A percentile compares a stretch with the other conserved stretches of the same genome.
These are phyloP conservation scores for Oryzias curvinotus DNA, from an alignment of 2,113 vertebrate genomes.

Conservation along the genomic window DNA sequence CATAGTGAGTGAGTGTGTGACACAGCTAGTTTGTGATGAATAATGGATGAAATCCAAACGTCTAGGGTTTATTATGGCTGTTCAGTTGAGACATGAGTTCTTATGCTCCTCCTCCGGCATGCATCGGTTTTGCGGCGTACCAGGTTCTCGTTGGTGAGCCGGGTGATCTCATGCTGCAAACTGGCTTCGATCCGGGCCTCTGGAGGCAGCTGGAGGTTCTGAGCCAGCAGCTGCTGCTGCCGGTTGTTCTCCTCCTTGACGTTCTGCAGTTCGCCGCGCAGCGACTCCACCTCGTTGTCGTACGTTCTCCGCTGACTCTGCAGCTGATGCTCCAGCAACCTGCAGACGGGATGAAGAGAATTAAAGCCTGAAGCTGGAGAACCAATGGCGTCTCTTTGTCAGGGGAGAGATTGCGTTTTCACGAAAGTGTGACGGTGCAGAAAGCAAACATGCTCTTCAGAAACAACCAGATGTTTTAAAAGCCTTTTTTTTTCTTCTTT, in stretches of 20 bases:
- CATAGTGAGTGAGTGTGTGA: slow-evolving; percentile 34
- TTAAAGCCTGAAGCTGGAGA: background rate
- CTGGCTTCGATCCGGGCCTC: slow-evolving; percentile 97
- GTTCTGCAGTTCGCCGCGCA: slow-evolving; percentile 92
- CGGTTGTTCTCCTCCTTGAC: slow-evolving; percentile 96
- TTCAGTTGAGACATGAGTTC: background rate
- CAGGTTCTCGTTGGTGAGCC: slow-evolving; percentile 97
- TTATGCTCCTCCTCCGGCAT: background rate
- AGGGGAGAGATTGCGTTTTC: slow-evolving; percentile 2
- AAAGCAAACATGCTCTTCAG: slow-evolving; percentile 50
- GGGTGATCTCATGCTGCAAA: slow-evolving; percentile 96
- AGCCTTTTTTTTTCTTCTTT: background rate
- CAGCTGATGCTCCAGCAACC: slow-evolving; percentile 93
- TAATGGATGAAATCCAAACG: background rate
- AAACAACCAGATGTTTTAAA: slow-evolving; percentile 13
- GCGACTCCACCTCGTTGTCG: slow-evolving; percentile 85
- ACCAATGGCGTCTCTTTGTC: background rate
- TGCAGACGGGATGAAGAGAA: slow-evolving; percentile 39
- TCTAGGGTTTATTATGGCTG: background rate
- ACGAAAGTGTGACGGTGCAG: slow-evolving; percentile 9
- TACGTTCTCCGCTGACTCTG: slow-evolving; percentile 90
- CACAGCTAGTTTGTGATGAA: background rate
- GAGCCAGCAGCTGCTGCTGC: slow-evolving; percentile 96
- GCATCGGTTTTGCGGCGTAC: slow-evolving; percentile 65
- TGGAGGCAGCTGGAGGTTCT: slow-evolving; percentile 95